These are phyloP conservation scores for Acanthochromis polyacanthus DNA, from an alignment of 2,113 vertebrate species.

Conservation along the genomic window DNA sequence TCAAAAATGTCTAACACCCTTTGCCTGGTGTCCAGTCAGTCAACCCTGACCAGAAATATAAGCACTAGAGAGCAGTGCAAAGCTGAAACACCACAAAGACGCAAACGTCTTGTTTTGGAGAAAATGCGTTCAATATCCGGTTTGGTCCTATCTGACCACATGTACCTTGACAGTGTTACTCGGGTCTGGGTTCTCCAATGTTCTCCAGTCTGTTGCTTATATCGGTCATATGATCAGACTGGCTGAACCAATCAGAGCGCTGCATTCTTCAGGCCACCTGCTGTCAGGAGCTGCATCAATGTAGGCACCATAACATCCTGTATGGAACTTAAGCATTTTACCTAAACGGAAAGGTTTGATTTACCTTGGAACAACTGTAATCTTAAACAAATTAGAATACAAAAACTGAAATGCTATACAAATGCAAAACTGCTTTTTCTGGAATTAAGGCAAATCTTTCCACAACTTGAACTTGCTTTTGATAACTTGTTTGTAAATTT, in stretches of 20 bases:
- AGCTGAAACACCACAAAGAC: too few relatives aligned
- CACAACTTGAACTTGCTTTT: too few relatives aligned
- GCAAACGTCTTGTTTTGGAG: background rate
- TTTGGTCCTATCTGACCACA: accelerated
- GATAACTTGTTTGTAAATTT: too few relatives aligned
- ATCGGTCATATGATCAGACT: constrained; percentile 50
- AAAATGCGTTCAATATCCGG: constrained; percentile 8
- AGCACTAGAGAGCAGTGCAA: background rate
- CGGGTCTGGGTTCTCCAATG: background rate
- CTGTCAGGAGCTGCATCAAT: too few relatives aligned
- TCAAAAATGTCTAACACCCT: too few relatives aligned
- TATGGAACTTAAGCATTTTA: background rate
- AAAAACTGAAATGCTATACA: background rate
- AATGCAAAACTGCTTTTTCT: too few relatives aligned
- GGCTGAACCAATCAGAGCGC: constrained; percentile 44
- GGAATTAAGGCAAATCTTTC: too few relatives aligned
- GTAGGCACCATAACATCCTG: background rate
- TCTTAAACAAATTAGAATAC: background rate
- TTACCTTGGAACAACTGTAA: background rate
- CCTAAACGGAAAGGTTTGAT: too few relatives aligned
- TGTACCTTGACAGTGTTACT: background rate
- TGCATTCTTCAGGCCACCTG: constrained; percentile 9
- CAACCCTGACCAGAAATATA: background rate
- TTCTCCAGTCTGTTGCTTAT: constrained; percentile 38
- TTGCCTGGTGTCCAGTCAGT: background rate